Percentiles rank a stretch among this genome's conserved stretches.
phyloP scores from a whole-genome alignment of 2,888 invertebrate species.

The Endotricha flammealis region DNA sequence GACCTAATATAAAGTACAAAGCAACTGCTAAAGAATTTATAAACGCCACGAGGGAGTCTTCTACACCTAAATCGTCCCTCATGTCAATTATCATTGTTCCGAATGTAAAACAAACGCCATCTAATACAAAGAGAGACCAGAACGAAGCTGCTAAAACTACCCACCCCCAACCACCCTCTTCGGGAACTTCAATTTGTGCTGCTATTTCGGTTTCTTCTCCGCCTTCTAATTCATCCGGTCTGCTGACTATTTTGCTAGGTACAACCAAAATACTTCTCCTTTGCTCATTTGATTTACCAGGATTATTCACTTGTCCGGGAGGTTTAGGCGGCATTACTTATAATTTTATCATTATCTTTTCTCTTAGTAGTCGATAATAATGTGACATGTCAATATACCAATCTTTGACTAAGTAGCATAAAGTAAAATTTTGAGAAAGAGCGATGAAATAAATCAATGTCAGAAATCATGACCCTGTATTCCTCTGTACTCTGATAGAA shows the following conservation, averaged over 20 bases:
- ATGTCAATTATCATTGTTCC: slow-evolving; percentile 55
- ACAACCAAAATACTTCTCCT: slow-evolving; percentile 39
- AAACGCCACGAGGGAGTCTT: slow-evolving; percentile 45
- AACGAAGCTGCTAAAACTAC: slow-evolving; percentile 54
- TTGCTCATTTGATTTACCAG: slow-evolving; percentile 23
- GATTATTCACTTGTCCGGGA: slow-evolving; percentile 1
- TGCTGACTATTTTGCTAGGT: slow-evolving; percentile 42
- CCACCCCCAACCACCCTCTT: slow-evolving; percentile 70
- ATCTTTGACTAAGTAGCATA: too few relatives aligned
- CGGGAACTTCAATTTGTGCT: slow-evolving; percentile 60
- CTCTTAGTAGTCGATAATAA: too few relatives aligned
- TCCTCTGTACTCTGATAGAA: too few relatives aligned
- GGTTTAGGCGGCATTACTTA: slow-evolving; percentile 26
- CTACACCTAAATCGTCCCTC: slow-evolving; percentile 38
- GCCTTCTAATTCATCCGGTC: slow-evolving; percentile 42
- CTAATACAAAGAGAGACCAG: slow-evolving; percentile 44
- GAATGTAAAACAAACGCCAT: slow-evolving; percentile 58
- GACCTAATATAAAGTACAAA: slow-evolving; percentile 53
- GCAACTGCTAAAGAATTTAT: slow-evolving; percentile 58
- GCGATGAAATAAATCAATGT: too few relatives aligned
- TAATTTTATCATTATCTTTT: too few relatives aligned
- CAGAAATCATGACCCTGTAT: too few relatives aligned
- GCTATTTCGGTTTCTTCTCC: slow-evolving; percentile 65
- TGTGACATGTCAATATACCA: too few relatives aligned
- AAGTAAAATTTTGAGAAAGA: too few relatives aligned